Evolutionary conservation across 2,888 invertebrate genomes (phyloP).

Genomic region (Oscheius myriophilus): DNA sequence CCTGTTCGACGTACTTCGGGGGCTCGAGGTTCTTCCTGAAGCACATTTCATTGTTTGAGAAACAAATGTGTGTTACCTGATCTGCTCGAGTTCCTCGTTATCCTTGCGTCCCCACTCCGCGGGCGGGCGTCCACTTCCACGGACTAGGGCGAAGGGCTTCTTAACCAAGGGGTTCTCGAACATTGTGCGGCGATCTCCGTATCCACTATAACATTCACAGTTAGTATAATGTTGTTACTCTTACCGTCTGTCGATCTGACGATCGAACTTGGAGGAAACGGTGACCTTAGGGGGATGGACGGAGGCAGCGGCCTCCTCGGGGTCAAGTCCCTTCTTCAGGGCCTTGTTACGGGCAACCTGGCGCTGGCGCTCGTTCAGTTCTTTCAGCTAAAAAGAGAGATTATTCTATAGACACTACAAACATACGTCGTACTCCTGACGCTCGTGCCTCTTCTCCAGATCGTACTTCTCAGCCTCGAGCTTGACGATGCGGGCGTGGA

Average conservation of each 20-base stretch:
- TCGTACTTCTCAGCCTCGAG: constrained; percentile 71
- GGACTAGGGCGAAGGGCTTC: constrained; percentile 59
- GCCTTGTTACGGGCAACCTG: constrained; percentile 70
- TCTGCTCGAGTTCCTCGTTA: constrained; percentile 67
- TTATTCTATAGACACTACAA: neutral
- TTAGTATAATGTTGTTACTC: neutral
- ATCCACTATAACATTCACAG: constrained; percentile 35
- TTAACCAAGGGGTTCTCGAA: constrained; percentile 56
- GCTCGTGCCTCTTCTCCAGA: constrained; percentile 70
- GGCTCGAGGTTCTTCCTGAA: constrained; percentile 65
- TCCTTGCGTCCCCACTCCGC: constrained; percentile 70
- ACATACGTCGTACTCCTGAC: constrained; percentile 70
- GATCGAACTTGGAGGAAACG: constrained; percentile 97
- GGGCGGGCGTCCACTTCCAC: constrained; percentile 69
- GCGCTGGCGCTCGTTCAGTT: constrained; percentile 68
- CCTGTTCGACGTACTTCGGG: constrained; percentile 70
- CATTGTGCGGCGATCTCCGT: constrained; percentile 60
- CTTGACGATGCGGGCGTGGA: constrained; percentile 69
- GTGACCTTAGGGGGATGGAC: constrained; percentile 72
- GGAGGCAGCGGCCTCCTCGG: constrained; percentile 72
- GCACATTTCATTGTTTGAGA: neutral
- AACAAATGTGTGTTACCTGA: constrained; percentile 28
- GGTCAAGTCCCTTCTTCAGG: constrained; percentile 69
- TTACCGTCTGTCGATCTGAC: constrained; percentile 80
- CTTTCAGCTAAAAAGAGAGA: constrained; percentile 57